Conservation (phyloP, 2,113 vertebrate genomes). For the Myrmecobius fasciatus region DNA sequence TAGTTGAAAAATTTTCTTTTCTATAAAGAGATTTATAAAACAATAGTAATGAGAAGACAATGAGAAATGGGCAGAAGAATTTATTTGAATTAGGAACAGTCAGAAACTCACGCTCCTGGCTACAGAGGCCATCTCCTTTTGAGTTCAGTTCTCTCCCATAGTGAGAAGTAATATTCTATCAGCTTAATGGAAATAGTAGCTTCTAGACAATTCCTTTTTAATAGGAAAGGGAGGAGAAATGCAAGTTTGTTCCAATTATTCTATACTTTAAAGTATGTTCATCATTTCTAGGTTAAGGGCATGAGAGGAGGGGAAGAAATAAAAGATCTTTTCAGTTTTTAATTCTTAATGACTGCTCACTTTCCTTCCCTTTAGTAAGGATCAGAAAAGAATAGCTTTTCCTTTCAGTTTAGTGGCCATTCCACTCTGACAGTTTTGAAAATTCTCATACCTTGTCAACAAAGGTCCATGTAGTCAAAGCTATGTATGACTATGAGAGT, state of each 20-base stretch:
- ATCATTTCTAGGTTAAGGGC: not conserved
- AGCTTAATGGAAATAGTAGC: not conserved
- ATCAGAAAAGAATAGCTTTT: too few relatives aligned
- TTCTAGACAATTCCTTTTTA: not conserved
- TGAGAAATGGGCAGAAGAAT: too few relatives aligned
- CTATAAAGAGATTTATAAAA: too few relatives aligned
- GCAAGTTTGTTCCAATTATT: not conserved
- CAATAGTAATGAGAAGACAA: too few relatives aligned
- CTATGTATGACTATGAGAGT: too few relatives aligned
- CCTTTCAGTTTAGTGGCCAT: not conserved
- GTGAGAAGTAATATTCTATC: not conserved
- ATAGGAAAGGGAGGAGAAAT: not conserved
- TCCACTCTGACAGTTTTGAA: not conserved
- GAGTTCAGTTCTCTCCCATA: not conserved
- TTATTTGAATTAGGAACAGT: too few relatives aligned
- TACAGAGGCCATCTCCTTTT: too few relatives aligned
- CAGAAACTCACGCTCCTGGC: too few relatives aligned
- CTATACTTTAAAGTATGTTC: not conserved
- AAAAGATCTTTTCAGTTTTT: not conserved
- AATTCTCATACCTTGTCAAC: not conserved
- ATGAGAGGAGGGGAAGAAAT: too few relatives aligned
- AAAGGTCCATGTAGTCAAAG: too few relatives aligned
- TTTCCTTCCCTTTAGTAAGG: too few relatives aligned
- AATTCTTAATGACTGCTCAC: not conserved
- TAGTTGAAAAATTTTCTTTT: too few relatives aligned